Percentiles rank a stretch among this genome's conserved stretches.
Conservation (phyloP, 2,797 vertebrate genomes). For the Scolopax rusticola region DNA sequence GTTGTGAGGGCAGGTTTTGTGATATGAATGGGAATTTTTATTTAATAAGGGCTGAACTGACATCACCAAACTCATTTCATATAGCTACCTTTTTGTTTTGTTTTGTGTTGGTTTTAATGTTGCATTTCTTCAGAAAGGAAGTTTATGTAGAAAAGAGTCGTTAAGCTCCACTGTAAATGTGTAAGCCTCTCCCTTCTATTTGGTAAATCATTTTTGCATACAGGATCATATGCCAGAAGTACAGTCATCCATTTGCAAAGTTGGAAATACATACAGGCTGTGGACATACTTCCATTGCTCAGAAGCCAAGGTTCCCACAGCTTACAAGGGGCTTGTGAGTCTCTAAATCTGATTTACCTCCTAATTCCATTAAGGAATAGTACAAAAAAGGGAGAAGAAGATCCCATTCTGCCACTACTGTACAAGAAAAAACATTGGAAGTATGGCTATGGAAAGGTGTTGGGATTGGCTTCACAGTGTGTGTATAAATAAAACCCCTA, state of each 20-base stretch:
- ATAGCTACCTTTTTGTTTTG: background rate
- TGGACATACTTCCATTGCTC: background rate
- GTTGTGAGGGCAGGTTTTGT: background rate
- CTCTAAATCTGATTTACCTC: background rate
- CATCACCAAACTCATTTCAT: background rate
- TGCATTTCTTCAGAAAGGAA: background rate
- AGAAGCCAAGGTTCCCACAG: background rate
- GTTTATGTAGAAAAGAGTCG: background rate
- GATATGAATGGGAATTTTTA: background rate
- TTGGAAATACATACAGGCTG: background rate
- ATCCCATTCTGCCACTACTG: background rate
- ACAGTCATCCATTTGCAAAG: background rate
- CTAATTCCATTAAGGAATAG: background rate
- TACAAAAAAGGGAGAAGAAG: background rate
- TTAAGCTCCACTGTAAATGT: background rate
- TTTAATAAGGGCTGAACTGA: background rate
- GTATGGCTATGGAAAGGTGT: background rate
- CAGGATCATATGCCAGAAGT: background rate
- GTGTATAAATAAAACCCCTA: fast-evolving
- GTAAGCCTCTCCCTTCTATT: background rate
- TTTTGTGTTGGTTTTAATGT: background rate
- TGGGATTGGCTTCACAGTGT: background rate
- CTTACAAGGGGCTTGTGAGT: fast-evolving
- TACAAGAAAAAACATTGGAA: background rate
- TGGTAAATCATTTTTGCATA: background rate